Evolutionary conservation across 2,888 invertebrate species (phyloP), one percentile per base, ranked within the genome.

Genomic region (Leptinotarsa haldemani): DNA sequence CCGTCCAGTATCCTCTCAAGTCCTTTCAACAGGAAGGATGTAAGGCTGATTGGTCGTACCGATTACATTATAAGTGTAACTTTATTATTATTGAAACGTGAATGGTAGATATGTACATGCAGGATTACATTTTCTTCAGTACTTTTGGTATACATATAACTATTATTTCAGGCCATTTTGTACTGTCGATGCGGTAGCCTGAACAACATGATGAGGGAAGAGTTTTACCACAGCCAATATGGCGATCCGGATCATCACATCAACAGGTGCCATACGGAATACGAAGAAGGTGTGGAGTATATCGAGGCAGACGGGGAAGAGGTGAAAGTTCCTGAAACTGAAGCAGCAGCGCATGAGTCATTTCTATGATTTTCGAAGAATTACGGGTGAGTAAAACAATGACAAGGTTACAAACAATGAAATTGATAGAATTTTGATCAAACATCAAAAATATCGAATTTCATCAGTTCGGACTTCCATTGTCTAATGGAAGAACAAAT

Each of bases 181-280:
- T 96, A 95, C 89, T 97, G 95, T 87, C 92, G 95, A 65, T 96
- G 96, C 87, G 93, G 94, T 56, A 95, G 95, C 79, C 88, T 97
- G 77, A 96, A 96, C 85, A 93, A 93, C 83, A 95, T 96, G 94
- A 96, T 96, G 96, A 90, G 96, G n/a, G 95, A 96, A 84, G 96
- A 96, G 85, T 96, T 96, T 87, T 97, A 96, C 85, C 95, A 96
- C 85, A 95, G 94, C 84, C 96, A 96, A 86, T 96, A 96, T 84
- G 96, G 96, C 5, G 95, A 95, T 82, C 95, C 95, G 1, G 92
- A 92, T 69, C 91, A 89, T 71, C 90, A 91, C 83, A 89, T 91
- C 61, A 87, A 88, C 75, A 83, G 84, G 74, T 86, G 80, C 82
- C 87, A 83, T 82, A 84, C 76, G 74, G 90, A 90, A 78, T 91